Evolutionary conservation across 2,113 vertebrate species (phyloP).

Genomic region (Pachyramphus minor): DNA sequence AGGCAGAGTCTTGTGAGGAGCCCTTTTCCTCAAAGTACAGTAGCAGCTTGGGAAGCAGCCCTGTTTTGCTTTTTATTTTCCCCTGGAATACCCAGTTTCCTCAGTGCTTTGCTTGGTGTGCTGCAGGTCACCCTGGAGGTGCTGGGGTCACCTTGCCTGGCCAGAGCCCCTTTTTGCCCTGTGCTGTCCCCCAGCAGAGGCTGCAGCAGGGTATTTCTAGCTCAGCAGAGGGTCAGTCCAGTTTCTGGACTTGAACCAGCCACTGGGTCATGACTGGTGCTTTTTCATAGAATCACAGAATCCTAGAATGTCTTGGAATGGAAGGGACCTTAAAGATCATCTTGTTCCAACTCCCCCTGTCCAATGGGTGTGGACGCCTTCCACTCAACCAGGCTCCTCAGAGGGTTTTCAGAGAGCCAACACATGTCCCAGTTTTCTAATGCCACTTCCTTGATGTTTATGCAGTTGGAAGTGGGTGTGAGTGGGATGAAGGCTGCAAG

Average conservation of each 20-base stretch:
- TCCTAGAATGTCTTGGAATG: not conserved
- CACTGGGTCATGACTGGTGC: not conserved
- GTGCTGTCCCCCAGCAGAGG: not conserved
- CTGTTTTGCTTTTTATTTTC: not conserved
- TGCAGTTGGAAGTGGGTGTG: not conserved
- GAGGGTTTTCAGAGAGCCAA: not conserved
- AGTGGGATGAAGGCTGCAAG: not conserved
- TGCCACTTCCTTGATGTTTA: not conserved
- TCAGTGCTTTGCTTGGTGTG: not conserved
- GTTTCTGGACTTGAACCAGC: not conserved
- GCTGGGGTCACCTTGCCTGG: not conserved
- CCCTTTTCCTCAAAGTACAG: not conserved
- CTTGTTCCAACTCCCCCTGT: not conserved
- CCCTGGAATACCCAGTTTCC: not conserved
- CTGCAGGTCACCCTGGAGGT: not conserved
- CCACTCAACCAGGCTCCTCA: not conserved
- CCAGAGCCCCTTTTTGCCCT: not conserved
- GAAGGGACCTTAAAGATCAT: not conserved
- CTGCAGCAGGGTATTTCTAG: not conserved
- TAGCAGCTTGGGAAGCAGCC: not conserved
- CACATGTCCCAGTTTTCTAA: not conserved
- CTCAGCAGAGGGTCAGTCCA: not conserved
- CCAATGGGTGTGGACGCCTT: not conserved
- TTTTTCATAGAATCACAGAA: not conserved
- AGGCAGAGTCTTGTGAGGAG: not conserved